A percentile compares a stretch with the other conserved stretches of the same genome.
These are phyloP conservation scores for Camelus bactrianus DNA, from an alignment of 2,113 vertebrate genomes.

Conservation along the genomic window DNA sequence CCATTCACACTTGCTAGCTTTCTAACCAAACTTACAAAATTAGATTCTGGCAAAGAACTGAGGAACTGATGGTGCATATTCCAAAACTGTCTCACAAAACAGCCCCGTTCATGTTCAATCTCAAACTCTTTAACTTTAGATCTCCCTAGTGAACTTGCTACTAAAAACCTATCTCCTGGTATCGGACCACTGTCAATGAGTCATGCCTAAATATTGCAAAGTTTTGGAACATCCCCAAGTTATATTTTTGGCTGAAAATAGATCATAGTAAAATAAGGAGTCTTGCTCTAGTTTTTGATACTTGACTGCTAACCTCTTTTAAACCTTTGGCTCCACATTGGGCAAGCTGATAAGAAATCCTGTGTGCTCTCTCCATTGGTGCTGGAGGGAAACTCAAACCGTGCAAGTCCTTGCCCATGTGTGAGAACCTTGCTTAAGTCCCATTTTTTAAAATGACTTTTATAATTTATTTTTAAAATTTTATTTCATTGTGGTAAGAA, in stretches of 20 bases:
- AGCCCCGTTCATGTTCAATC: not conserved
- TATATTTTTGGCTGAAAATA: not conserved
- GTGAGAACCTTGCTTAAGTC: not conserved
- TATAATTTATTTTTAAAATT: not conserved
- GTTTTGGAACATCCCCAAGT: not conserved
- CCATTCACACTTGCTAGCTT: not conserved
- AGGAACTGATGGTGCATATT: not conserved
- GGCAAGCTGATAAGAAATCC: not conserved
- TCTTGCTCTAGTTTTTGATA: not conserved
- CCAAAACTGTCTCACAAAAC: not conserved
- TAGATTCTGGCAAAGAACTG: not conserved
- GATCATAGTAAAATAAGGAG: not conserved
- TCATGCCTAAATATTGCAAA: not conserved
- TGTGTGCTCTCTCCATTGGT: not conserved
- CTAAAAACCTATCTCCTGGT: not conserved
- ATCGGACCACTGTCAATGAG: not conserved
- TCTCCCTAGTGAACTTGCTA: not conserved
- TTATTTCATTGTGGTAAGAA: not conserved
- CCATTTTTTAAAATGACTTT: not conserved
- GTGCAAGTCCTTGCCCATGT: no score
- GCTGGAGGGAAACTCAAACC: not conserved
- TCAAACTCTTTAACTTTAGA: not conserved
- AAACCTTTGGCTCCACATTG: not conserved
- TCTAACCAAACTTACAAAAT: not conserved
- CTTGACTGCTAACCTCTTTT: not conserved